Base-by-base conservation (phyloP, 2,113 vertebrate genomes). In the Indicator indicator region DNA sequence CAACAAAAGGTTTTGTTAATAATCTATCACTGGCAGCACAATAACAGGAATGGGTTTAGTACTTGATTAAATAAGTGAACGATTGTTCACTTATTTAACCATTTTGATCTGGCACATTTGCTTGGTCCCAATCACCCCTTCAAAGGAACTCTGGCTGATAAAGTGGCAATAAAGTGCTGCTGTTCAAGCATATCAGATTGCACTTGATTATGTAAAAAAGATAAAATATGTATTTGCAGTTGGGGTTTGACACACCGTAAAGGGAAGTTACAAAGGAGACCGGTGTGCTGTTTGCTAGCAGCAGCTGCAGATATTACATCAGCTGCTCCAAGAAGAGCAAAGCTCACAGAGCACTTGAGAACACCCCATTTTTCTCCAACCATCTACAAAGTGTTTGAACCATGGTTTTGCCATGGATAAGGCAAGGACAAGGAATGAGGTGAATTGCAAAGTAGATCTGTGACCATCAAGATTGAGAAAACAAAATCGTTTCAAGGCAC, bases 11-110 rank as follows among this genome's bases (percentile, higher is more conserved):
- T 93, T 97, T 94, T 95, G 90, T 92, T 95, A 96, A 96, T 74
- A 94, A 89, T 50, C 55, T 85, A 52, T 95, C 81, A 86, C 79
- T 89, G 90, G 86, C 83, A 64, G 81, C 95, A 96, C 85, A 97
- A 93, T 96, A 93, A 92, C 94, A 94, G 68, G 86, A 91, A 94
- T 96, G 96, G 92, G 96, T 97, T 98, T 94, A 95, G 92, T 88
- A 90, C 86, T 86, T 91, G 93, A 93, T 89, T 94, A 89, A 81
- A 69, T 67, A 94, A 97, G 94, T 94, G 93, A 94, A 96, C 83
- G 36, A 36, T 36, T 36, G 36, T 36, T 36, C 36, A 36, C 36
- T 36, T 36, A 36, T 36, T 36, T 59, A 91, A 89, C 81, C 76
- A 80, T 96, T 96, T 91, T 86, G 94, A 96, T 83, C 70, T 48